Base-by-base conservation (phyloP, 1,140 invertebrate species). In the Drosophila nasuta region DNA sequence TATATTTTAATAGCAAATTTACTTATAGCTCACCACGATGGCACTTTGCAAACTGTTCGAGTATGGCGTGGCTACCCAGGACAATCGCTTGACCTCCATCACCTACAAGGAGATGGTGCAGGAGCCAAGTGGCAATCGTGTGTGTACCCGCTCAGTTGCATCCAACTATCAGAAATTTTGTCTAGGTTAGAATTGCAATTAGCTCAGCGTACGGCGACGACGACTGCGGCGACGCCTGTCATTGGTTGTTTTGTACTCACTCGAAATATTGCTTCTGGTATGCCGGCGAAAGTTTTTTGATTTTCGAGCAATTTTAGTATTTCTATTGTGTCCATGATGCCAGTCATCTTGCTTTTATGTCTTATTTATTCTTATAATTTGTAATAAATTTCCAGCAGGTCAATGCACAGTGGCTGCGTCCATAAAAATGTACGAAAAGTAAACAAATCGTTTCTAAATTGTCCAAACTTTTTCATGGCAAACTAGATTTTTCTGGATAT, bases 231-330 rank as follows among this genome's bases (percentile, higher is more conserved):
- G 38, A 64, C 52, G 25, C 70, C 15, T 38, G 63, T 15, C 25
- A 46, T 58, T 48, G 15, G 5, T 35, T 35, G 5, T 7, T 7
- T 17, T 17, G 28, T 68, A 94, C 94, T 94, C 93, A 97, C 96
- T 67, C 97, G 95, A 94, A 97, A 97, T 79, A 95, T 94, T 30
- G 96, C 96, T 93, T 96, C 95, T 51, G 96, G 96, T 81, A 97
- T 97, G 57, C 96, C 96, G 43, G 96, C 95, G 90, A 95, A 96
- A 3, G 96, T 96, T 93, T 95, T 95, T 91, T 94, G 95, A 79
- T 96, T 94, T 80, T 93, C 91, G 59, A 91, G 92, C 60, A 93
- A 80, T 81, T 93, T 93, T 33, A 91, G 92, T 82, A 93, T 92
- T 92, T 92, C 90, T 73, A 92, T 75, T 38, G 91, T 75, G 59